Evolutionary conservation across 2,797 vertebrate species (phyloP).

Genomic region (Lepus townsendii): DNA sequence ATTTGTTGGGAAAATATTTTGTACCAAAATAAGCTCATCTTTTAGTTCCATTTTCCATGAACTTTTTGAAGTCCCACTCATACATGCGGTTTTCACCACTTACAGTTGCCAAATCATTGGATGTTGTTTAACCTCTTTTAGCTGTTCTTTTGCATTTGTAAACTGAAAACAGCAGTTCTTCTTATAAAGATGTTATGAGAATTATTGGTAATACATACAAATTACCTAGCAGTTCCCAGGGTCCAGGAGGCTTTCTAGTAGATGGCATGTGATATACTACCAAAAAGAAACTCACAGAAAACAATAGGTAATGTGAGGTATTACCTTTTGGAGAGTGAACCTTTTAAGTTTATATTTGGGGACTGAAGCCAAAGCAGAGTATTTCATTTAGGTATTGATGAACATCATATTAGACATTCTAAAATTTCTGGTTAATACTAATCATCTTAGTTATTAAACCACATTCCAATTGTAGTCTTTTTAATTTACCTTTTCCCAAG

Average conservation of each 20-base stretch:
- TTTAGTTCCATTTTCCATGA: too few species aligned
- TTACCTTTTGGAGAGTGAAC: neutral
- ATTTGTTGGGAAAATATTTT: too few species aligned
- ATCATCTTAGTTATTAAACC: neutral
- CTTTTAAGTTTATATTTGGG: neutral
- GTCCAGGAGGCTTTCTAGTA: neutral
- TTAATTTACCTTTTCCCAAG: fast-evolving
- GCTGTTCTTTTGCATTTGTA: neutral
- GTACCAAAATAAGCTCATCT: too few species aligned
- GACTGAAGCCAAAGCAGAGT: neutral
- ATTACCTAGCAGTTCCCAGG: neutral
- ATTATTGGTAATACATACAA: neutral
- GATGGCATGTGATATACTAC: neutral
- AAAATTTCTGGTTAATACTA: neutral
- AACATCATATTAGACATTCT: neutral
- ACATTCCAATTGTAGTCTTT: neutral
- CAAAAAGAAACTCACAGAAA: neutral
- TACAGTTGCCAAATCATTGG: neutral
- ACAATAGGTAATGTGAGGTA: neutral
- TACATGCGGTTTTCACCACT: too few species aligned
- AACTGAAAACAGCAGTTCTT: neutral
- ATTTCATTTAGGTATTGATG: neutral
- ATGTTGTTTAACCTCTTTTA: neutral
- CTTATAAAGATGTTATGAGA: neutral
- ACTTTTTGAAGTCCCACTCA: too few species aligned